Base-by-base conservation (phyloP, 2,797 vertebrate genomes). In the Danionella dracula region DNA sequence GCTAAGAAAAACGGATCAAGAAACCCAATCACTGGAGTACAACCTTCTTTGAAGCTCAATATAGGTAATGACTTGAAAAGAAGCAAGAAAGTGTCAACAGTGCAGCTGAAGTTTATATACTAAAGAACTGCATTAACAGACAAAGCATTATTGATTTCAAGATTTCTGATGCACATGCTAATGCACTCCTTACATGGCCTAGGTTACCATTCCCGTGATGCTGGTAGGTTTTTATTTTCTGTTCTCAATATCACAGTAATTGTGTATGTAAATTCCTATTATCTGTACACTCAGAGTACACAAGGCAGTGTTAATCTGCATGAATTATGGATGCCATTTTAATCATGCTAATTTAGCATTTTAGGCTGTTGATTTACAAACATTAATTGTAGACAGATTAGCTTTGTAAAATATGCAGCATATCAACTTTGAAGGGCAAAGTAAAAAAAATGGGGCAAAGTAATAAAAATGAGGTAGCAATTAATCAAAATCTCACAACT, bases 311-410 rank as follows among this genome's bases (percentile, higher is more conserved):
- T 48, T 64, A 44, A 72, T 66, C 55, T 73, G 12, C 19, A 83
- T 80, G 72, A 81, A 82, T 78, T 70, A 83, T 80, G 78, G 70
- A 78, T 80, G 65, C 53, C 31, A 74, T 77, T 81, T 75, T 17
- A 57, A 81, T 80, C 60, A 45, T 49, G 75, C 70, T 72, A 63
- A 80, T 79, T 77, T 75, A 54, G 66, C 66, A 57, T 37, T 64
- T 37, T 66, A 59, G 53, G 71, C 60, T 54, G 67, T 67, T 66
- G 57, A 54, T 45, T 55, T 45, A 38, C 55, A 59, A 70, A 48
- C 40, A 34, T 62, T 56, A 70, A 60, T 38, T 40, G 71, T 68
- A 81, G 75, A 59, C 75, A 74, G 75, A 79, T 76, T 56, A 58
- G 37, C 11, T 15, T 57, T 8, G 15, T 41, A 42, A 42, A 29